Base-by-base conservation (phyloP, 2,888 invertebrate genomes). In the Blera fallax region DNA sequence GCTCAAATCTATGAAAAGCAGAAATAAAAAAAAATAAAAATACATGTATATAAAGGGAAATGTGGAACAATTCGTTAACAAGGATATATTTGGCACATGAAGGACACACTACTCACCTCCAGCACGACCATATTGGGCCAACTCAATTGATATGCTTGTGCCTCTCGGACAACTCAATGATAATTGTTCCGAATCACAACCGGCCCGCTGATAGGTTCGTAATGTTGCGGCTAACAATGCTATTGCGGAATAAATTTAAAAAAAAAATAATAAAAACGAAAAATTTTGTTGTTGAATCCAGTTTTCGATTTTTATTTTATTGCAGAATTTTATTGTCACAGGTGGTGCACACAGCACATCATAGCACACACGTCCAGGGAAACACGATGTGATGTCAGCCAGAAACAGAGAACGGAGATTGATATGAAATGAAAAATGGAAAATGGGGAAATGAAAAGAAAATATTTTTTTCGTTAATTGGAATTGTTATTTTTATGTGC, bases 171-270 rank as follows among this genome's bases (percentile, higher is more conserved):
- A 99, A 90, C 95, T 95, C 87, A 98, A 94, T 60, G 95, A 95
- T 91, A 98, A 95, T 91, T 95, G 94, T 90, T 98, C 97, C 87
- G 97, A 97, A 93, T 98, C 98, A 93, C 99, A 99, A 65, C 97
- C 97, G 60, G 97, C 97, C 87, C 96, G 95, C 91, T 98, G 97
- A 92, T 97, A 97, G 54, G 97, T 98, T 90, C 97, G 94, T 89
- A 99, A 94, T 32, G 98, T 98, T 88, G 97, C 97, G 89, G 97
- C 95, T 89, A 99, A 95, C 88, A 98, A 94, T 91, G 97, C 98
- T 98, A 94, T 88, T 50, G 74, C 27, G 16, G 21, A 43, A 65
- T 34, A 60, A 77, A 34, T 72, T 43, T 10, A 5, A 14, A 43
- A 29, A 18, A 11, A 43, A 50, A 50, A 43, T n/a, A n/a, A 11